Evolutionary conservation across 2,888 invertebrate species (phyloP).

Genomic region (Drosophila macrospina): DNA sequence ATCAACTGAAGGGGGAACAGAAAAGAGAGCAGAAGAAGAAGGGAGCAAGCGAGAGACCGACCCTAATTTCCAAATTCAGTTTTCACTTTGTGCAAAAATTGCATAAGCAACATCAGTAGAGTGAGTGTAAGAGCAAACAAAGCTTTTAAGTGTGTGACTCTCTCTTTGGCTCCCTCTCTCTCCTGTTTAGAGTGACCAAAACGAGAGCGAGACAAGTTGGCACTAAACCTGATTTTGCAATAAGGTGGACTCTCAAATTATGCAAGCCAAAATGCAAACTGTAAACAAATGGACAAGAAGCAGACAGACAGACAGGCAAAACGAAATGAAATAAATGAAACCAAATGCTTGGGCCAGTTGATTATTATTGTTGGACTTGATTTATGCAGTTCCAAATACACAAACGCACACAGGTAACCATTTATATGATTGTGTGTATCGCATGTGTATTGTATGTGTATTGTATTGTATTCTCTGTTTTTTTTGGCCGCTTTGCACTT

Average conservation of each 20-base stretch:
- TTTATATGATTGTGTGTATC: conserved; percentile 2
- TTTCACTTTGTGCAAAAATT: conserved; percentile 68
- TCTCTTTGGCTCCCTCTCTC: neutral
- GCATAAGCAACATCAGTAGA: conserved; percentile 53
- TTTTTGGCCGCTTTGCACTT: conserved; percentile 34
- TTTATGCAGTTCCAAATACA: conserved; percentile 46
- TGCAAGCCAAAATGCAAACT: conserved; percentile 58
- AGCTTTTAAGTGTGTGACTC: conserved; percentile 9
- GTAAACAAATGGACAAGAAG: conserved; percentile 45
- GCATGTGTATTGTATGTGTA: neutral
- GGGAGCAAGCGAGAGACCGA: neutral
- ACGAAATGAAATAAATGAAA: conserved; percentile 32
- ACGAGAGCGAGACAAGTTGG: conserved; percentile 30
- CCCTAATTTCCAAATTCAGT: conserved; percentile 53
- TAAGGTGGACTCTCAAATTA: conserved; percentile 53
- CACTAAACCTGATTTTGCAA: conserved; percentile 65
- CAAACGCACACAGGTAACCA: conserved; percentile 3
- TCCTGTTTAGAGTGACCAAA: neutral
- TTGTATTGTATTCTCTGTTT: conserved; percentile 11
- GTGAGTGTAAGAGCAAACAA: conserved; percentile 10
- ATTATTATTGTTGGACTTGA: conserved; percentile 52
- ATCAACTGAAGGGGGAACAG: neutral
- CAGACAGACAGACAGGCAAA: conserved; percentile 16
- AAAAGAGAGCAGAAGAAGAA: too few species aligned
- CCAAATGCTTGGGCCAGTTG: conserved; percentile 59